phyloP scores from a whole-genome alignment of 2,113 vertebrate genomes.

The Lasiurus cinereus region DNA sequence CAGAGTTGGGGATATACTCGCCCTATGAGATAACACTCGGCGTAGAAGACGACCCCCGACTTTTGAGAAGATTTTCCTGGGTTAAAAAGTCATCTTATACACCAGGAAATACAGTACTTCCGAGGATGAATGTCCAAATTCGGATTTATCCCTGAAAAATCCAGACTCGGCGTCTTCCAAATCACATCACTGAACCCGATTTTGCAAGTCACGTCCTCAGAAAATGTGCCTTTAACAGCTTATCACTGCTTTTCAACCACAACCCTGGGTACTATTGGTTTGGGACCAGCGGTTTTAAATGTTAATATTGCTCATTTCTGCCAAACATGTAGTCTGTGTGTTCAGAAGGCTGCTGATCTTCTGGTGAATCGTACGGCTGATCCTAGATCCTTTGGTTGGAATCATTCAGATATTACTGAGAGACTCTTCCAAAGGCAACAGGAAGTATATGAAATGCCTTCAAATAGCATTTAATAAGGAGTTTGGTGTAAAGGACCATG shows the following conservation, averaged over 20 bases:
- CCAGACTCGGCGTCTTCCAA: neutral
- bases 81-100: too few species aligned
- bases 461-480: slow-evolving; percentile 22
- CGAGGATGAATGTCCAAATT: slow-evolving; percentile 12
- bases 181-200: neutral
- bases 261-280: neutral
- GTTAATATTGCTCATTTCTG: neutral
- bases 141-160: neutral
- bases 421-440: neutral
- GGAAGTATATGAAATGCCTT: slow-evolving; percentile 19
- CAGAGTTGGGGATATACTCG: too few species aligned
- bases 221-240: neutral
- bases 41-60: too few species aligned
- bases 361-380: neutral
- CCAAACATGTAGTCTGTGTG: slow-evolving; percentile 19
- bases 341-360: slow-evolving; percentile 12
- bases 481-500: neutral
- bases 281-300: slow-evolving; percentile 23
- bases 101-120: too few species aligned
- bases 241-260: slow-evolving; percentile 45
- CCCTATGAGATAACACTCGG: too few species aligned
- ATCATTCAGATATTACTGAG: slow-evolving; percentile 46
- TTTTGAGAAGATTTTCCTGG: too few species aligned
- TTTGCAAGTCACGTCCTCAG: neutral
- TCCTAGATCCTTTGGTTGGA: slow-evolving; percentile 54